phyloP scores from a whole-genome alignment of 1,140 invertebrate species.

The roundworm (Caenorhabditis elegans) region WBcel235 BX284602.5:11938501-11939000 shows the following conservation, averaged over 20 bases:
- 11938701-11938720: slow-evolving; percentile 15
- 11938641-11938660: slow-evolving; percentile 2
- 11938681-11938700: background rate
- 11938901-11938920: background rate
- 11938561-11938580: no score
- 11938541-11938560: no score
- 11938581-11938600: no score
- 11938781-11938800: background rate
- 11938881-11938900: slow-evolving; percentile 19
- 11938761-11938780: background rate
- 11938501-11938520: no score
- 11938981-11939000: background rate
- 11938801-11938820: background rate
- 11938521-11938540: no score
- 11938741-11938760: background rate
- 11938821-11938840: slow-evolving; percentile 2
- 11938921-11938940: background rate
- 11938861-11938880: slow-evolving; percentile 32
- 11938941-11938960: background rate
- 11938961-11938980: slow-evolving; percentile 30
- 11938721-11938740: background rate
- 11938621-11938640: background rate
- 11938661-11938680: slow-evolving; percentile 18
- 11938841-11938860: slow-evolving; percentile 33
- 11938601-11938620: background rate